Base-by-base conservation (phyloP, 2,888 invertebrate genomes). In the Limnephilus lunatus region DNA sequence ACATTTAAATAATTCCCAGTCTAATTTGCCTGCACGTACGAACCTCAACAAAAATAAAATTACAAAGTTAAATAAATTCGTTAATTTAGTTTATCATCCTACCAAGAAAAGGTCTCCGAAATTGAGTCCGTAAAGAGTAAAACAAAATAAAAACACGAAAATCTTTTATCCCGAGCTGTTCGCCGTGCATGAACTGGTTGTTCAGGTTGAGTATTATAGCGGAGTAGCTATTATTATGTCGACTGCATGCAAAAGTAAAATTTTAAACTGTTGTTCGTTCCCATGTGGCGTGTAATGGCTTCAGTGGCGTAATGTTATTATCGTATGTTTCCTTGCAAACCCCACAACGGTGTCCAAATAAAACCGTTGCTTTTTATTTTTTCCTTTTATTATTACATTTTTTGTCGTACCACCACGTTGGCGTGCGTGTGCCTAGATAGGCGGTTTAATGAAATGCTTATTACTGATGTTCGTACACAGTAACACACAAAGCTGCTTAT, bases 361-460 rank as follows among this genome's bases (percentile, higher is more conserved):
- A 89, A 91, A 89, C 82, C 89, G 44, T 91, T 91, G 86, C 53
- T 82, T 89, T 91, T 85, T 89, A 85, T 85, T 91, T 53, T 89
- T 44, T 85, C 48, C 68, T 89, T 89, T 32, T 91, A 44, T 25
- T 48, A 35, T 81, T 5, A 68, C 32, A 35, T 80, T 91, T 80
- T 81, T 31, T 81, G 39, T 19, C 86, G 85, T 44, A n/a, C 44
- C 35, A 19, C 88, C 48, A 25, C 30, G 85, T 48, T 15, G 81
- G 83, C 32, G n/a, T 82, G 91, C 91, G 91, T 87, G 88, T 68
- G 68, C 89, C 91, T 31, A 89, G 91, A 91, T 39, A 89, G 89
- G 91, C 89, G 89, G 83, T 91, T 91, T 91, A 91, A 91, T 89
- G 85, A 91, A 91, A 89, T 85, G 89, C 91, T 89, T 89, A 89